Evolutionary conservation across 2,113 vertebrate genomes (phyloP).

Genomic region (Rhinogobius similis): DNA sequence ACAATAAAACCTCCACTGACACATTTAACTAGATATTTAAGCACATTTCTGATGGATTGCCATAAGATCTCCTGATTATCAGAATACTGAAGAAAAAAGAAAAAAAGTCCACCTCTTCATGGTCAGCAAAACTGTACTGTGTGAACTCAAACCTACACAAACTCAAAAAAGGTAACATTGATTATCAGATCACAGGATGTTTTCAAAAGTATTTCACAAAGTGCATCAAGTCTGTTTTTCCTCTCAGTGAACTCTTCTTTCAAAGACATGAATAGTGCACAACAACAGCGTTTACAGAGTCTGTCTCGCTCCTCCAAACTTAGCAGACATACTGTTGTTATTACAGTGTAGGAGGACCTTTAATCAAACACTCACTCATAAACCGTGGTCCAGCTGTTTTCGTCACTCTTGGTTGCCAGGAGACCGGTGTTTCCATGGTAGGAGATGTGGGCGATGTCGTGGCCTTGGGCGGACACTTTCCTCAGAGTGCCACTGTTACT

Average conservation of each 20-base stretch:
- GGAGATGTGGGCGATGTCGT: conserved; percentile 93
- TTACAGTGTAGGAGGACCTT: background rate
- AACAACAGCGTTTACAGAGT: background rate
- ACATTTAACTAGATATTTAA: too few species aligned
- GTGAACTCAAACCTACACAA: too few species aligned
- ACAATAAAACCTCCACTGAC: too few species aligned
- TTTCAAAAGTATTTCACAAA: too few species aligned
- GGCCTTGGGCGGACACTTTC: conserved; percentile 92
- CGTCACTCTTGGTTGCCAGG: conserved; percentile 94
- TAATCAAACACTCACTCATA: conserved; percentile 86
- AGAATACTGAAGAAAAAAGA: too few species aligned
- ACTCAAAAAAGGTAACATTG: too few species aligned
- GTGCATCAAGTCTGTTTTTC: background rate
- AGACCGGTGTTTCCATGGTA: conserved; percentile 94
- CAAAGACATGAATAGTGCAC: background rate
- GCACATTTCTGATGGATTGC: too few species aligned
- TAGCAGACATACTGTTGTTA: background rate
- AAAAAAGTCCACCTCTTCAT: too few species aligned
- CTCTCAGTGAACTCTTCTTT: background rate
- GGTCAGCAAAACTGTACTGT: too few species aligned
- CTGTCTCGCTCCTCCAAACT: background rate
- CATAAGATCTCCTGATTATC: too few species aligned
- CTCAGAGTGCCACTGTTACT: conserved; percentile 90
- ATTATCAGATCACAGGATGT: too few species aligned
- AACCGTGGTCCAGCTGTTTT: conserved; percentile 96